phyloP scores from a whole-genome alignment of 2,797 vertebrate genomes.

The Crenuchus spilurus region DNA sequence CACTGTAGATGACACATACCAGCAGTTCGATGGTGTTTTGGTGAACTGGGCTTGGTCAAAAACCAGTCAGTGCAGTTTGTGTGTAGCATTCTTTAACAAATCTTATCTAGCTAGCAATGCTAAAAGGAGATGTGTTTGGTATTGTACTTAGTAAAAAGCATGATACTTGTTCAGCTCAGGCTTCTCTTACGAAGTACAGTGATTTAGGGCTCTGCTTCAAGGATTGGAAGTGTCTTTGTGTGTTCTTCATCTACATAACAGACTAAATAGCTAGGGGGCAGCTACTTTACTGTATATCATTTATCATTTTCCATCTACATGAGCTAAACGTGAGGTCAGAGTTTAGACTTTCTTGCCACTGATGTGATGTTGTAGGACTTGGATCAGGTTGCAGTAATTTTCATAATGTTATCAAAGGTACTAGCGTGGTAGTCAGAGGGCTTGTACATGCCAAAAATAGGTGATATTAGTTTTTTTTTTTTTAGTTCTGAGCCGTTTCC shows the following conservation, averaged over 20 bases:
- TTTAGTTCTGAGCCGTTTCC: not conserved
- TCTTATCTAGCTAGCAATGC: constrained; percentile 1
- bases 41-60: constrained; percentile 26
- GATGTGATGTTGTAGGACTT: not conserved
- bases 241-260: constrained; percentile 48
- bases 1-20: constrained; percentile 32
- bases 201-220: constrained; percentile 49
- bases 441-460: not conserved
- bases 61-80: constrained; percentile 24
- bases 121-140: constrained; percentile 12
- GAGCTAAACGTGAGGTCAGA: constrained; percentile 1
- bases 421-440: not conserved
- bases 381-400: not conserved
- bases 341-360: not conserved
- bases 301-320: not conserved
- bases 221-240: constrained; percentile 11
- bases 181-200: constrained; percentile 40
- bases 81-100: constrained; percentile 28
- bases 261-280: constrained; percentile 11
- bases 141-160: constrained; percentile 58
- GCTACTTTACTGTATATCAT: not conserved
- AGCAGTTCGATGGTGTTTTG: constrained; percentile 16
- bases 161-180: constrained; percentile 70
- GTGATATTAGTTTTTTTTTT: not conserved
- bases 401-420: not conserved